phyloP scores from a whole-genome alignment of 2,888 invertebrate genomes.

The Protonemura montana region DNA sequence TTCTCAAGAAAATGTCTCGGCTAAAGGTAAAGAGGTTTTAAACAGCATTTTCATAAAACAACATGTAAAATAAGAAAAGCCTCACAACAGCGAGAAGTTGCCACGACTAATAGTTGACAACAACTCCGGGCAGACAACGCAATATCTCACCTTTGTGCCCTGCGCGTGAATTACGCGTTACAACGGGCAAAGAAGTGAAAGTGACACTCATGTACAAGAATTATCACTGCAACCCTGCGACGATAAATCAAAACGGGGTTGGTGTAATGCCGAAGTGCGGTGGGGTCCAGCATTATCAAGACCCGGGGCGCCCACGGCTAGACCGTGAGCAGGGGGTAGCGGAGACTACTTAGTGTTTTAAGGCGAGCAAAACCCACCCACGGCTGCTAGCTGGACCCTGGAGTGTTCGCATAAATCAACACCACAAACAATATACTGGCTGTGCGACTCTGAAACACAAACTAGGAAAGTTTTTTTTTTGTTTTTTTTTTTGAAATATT shows the following conservation, averaged over 20 bases:
- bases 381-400: neutral
- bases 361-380: conserved; percentile 16
- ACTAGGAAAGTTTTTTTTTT: conserved; percentile 17
- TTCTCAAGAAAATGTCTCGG: neutral
- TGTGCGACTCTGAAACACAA: conserved; percentile 12
- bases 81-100: neutral
- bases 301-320: neutral
- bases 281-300: no score
- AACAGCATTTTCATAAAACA: neutral
- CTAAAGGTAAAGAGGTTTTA: neutral
- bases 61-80: neutral
- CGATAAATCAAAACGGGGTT: neutral
- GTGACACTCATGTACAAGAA: neutral
- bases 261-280: neutral
- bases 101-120: neutral
- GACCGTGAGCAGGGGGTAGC: neutral
- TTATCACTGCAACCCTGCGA: neutral
- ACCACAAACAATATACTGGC: conserved; percentile 24
- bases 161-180: neutral
- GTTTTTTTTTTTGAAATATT: conserved; percentile 24
- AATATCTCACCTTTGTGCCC: neutral
- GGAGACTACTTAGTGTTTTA: conserved; percentile 15
- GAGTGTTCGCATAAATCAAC: conserved; percentile 25
- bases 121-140: neutral
- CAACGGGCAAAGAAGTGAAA: neutral